Percentiles rank a stretch among this genome's conserved stretches.
These are phyloP conservation scores for Pachyrhynchus sulphureomaculatus DNA, from an alignment of 1,140 invertebrate genomes.

Conservation along the genomic window DNA sequence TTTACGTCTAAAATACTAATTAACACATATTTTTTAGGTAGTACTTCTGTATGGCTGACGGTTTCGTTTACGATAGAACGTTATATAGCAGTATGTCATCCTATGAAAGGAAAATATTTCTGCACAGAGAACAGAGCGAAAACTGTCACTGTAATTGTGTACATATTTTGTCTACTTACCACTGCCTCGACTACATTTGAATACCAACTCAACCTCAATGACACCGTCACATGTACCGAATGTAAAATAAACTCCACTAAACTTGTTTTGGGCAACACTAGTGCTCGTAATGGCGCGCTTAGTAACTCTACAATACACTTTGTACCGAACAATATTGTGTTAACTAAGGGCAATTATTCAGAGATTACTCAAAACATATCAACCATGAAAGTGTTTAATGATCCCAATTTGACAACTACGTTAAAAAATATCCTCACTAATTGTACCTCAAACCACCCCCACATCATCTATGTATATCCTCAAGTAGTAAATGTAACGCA, in stretches of 20 bases:
- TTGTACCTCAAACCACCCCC: constrained; percentile 30
- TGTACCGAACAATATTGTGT: constrained; percentile 18
- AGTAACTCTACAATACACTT: constrained; percentile 1
- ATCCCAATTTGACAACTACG: constrained; percentile 9
- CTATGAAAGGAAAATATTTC: constrained; percentile 70
- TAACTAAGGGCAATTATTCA: background rate
- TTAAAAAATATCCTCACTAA: constrained; percentile 26
- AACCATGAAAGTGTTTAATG: constrained; percentile 11
- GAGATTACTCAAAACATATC: constrained; percentile 3
- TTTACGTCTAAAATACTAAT: too few species aligned
- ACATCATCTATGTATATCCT: constrained; percentile 32
- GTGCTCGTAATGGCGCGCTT: background rate
- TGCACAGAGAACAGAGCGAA: constrained; percentile 65
- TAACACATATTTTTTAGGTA: constrained; percentile 61
- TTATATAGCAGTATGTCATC: constrained; percentile 76
- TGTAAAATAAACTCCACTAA: constrained; percentile 3
- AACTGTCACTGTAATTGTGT: constrained; percentile 62
- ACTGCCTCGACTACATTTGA: constrained; percentile 68
- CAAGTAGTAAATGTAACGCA: background rate
- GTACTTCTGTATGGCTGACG: constrained; percentile 75
- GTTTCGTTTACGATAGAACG: constrained; percentile 77
- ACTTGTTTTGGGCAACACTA: background rate
- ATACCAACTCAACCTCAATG: constrained; percentile 51
- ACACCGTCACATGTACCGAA: constrained; percentile 28
- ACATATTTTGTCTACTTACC: constrained; percentile 64